These are phyloP conservation scores for Micropoecilia bifurca DNA, from an alignment of 2,797 vertebrate species.

Conservation along the genomic window DNA sequence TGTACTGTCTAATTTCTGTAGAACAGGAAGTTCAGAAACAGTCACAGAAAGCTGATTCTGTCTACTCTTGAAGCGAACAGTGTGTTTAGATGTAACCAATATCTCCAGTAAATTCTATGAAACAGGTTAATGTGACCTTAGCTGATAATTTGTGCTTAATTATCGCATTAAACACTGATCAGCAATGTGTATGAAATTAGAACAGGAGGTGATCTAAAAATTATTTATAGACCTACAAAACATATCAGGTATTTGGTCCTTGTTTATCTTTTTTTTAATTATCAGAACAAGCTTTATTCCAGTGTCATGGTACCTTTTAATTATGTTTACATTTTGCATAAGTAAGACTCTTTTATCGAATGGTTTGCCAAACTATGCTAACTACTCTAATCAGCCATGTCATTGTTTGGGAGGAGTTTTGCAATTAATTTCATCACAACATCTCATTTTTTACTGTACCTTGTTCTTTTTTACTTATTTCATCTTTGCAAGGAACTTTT, in stretches of 20 bases:
- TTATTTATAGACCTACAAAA: neutral
- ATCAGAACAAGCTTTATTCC: neutral
- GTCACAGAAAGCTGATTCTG: conserved; percentile 82
- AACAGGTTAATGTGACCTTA: neutral
- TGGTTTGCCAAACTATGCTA: neutral
- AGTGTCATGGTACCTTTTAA: neutral
- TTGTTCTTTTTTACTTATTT: neutral
- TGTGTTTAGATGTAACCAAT: neutral
- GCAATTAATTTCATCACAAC: neutral
- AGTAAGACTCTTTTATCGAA: neutral
- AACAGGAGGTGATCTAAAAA: neutral
- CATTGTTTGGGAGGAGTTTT: neutral
- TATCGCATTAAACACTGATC: neutral
- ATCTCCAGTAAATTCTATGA: neutral
- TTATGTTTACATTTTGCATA: neutral
- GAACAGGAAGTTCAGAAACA: conserved; percentile 76
- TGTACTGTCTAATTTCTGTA: conserved; percentile 60
- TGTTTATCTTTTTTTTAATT: neutral
- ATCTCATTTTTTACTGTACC: neutral
- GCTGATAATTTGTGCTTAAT: neutral
- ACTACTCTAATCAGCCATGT: neutral
- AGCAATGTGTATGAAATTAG: neutral
- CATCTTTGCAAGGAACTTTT: neutral
- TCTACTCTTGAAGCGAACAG: conserved; percentile 10
- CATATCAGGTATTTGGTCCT: neutral